These are phyloP conservation scores for Heterocephalus glaber DNA, from an alignment of 2,113 vertebrate species.

Conservation along the genomic window DNA sequence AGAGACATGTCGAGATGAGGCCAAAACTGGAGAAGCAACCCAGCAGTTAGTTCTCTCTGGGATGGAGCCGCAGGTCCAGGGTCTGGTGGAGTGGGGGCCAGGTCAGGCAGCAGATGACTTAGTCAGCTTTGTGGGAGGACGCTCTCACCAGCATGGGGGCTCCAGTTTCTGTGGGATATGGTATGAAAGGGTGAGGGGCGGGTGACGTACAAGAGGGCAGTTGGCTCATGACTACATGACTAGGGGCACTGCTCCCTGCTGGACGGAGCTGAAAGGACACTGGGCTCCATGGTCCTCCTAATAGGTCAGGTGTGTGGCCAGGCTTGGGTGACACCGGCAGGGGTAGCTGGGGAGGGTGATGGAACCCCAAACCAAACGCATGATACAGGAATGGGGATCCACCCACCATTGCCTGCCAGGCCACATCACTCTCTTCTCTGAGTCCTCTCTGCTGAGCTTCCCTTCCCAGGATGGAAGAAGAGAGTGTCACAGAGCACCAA, in stretches of 20 bases:
- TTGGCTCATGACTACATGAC: no score
- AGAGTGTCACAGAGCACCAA: background rate
- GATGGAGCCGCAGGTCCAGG: background rate
- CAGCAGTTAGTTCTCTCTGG: background rate
- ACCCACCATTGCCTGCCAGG: background rate
- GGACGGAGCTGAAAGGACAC: background rate
- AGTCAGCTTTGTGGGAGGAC: background rate
- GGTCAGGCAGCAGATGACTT: background rate
- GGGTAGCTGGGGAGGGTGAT: background rate
- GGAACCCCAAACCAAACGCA: background rate
- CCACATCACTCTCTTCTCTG: background rate
- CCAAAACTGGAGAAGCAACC: background rate
- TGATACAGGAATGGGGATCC: background rate
- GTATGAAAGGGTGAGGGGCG: background rate
- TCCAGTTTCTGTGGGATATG: background rate
- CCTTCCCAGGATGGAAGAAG: background rate
- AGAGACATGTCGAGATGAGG: background rate
- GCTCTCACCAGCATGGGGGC: background rate
- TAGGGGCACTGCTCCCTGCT: background rate
- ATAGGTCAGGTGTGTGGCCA: background rate
- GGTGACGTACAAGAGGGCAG: background rate
- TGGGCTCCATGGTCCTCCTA: background rate
- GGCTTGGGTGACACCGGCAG: background rate
- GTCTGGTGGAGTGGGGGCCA: background rate
- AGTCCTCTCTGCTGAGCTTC: background rate